Evolutionary conservation across 1,140 invertebrate species (phyloP), one percentile per base, ranked within the genome.

Genomic region (Leptopilina boulardi): DNA sequence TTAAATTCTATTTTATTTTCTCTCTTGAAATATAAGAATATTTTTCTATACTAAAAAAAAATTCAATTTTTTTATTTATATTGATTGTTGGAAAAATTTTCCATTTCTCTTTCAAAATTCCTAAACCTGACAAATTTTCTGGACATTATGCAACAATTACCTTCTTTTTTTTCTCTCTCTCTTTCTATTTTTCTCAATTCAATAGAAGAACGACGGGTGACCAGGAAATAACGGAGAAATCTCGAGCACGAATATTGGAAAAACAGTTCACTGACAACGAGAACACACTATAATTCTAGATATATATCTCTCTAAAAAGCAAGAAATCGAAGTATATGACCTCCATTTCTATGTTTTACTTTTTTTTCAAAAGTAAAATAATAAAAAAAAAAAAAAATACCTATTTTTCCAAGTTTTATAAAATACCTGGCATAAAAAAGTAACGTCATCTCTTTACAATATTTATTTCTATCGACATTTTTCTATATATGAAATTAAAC

Each of bases 61-160:
- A n/a, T n/a, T n/a, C n/a, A n/a, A n/a, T n/a, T n/a, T n/a, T n/a
- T n/a, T n/a, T n/a, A n/a, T n/a, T n/a, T n/a, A n/a, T n/a, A n/a
- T n/a, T n/a, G n/a, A n/a, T n/a, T n/a, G n/a, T n/a, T n/a, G n/a
- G n/a, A n/a, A n/a, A n/a, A n/a, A n/a, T n/a, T n/a, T n/a, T n/a
- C n/a, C n/a, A n/a, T 59, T 38, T 79, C 74, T 74, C 15, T 82
- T 51, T 70, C 11, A 23, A 26, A 26, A 59, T 10, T 26, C 3
- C 11, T 59, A 19, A 21, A 26, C 56, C 21, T 13, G 9, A 11
- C 5, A 56, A 26, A 59, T 59, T 26, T 59, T 9, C 56, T 26
- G 21, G 21, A 26, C 21, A 59, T 59, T 59, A 59, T 59, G 56
- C 21, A 26, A 26, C 56, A 26, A 59, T 26, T 59, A 26, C 21